Base-by-base conservation (phyloP, 1,140 invertebrate genomes). In the Drosophila malerkotliana region DNA sequence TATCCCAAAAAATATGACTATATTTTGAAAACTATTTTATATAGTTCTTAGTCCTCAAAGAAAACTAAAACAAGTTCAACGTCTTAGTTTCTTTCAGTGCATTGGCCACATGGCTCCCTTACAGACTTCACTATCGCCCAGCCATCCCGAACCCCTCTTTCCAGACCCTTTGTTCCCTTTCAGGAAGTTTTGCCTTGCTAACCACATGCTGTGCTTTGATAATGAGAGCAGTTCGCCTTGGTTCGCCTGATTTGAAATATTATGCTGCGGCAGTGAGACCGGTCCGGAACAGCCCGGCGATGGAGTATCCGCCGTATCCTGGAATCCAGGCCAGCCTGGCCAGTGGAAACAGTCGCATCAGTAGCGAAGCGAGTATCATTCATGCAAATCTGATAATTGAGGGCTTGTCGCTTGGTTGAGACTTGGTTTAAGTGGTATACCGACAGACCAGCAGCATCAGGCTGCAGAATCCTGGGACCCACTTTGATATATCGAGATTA, bases 321-420 rank as follows among this genome's bases (percentile, higher is more conserved):
- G 49, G 39, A 15, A 26, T 44, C 41, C 41, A 44, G 41, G 41
- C 41, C 41, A 54, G 44, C 64, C 28, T 53, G 54, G 15, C 64
- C 52, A 62, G 30, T 26, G 15, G 69, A 30, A 58, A 55, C 28
- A 30, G 47, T 66, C 51, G 67, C 66, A 71, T 64, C 47, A 39
- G 62, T 44, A 63, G 52, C 52, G 24, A 51, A 48, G 71, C 64
- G 30, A 56, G 67, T 85, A 84, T 81, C 83, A 77, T 71, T 87
- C 83, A 87, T 88, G 83, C 83, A 87, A 87, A 87, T 87, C 83
- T 87, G 83, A 87, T 87, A 87, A 87, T 87, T 87, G 83, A 87
- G 83, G 83, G 85, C 83, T 87, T 88, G 75, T 72, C 83, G 83
- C 63, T 87, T 71, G 78, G 74, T 64, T 75, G 75, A 68, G 87